phyloP scores from a whole-genome alignment of 2,888 invertebrate genomes.

The Polylopha cassiicola region DNA sequence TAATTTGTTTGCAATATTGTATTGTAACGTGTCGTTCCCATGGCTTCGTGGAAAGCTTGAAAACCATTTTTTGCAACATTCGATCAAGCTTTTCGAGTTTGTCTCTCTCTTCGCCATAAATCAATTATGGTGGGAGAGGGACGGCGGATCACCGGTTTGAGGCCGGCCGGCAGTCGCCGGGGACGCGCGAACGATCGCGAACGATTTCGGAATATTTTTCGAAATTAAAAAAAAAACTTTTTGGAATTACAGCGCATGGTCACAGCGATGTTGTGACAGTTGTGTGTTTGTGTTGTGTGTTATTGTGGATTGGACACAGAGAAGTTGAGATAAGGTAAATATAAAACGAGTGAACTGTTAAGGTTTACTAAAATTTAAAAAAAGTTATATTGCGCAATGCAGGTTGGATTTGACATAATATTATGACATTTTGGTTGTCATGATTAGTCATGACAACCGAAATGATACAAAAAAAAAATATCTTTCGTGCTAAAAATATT shows the following conservation, averaged over 20 bases:
- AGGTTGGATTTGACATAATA: too few relatives aligned
- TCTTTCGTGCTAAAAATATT: too few relatives aligned
- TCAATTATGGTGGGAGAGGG: conserved; percentile 28
- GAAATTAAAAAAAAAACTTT: conserved; percentile 27
- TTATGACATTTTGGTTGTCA: too few relatives aligned
- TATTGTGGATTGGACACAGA: too few relatives aligned
- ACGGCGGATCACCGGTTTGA: conserved; percentile 32
- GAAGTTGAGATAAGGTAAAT: too few relatives aligned
- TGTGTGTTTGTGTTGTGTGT: conserved; percentile 3
- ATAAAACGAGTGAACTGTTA: too few relatives aligned
- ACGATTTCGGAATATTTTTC: conserved; percentile 29
- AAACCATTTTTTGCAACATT: conserved; percentile 33
- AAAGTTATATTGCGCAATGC: too few relatives aligned
- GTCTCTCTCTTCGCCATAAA: conserved; percentile 29
- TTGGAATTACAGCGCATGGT: too few relatives aligned
- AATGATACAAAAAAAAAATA: too few relatives aligned
- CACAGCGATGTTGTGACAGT: conserved; percentile 2
- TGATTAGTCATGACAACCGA: too few relatives aligned
- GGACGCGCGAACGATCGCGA: conserved; percentile 52
- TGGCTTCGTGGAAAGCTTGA: conserved; percentile 21
- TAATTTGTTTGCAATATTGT: conserved; percentile 9
- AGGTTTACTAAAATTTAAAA: too few relatives aligned
- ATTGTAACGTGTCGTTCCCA: conserved; percentile 17
- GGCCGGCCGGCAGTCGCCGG: conserved; percentile 39
- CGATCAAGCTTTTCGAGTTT: conserved; percentile 32